Evolutionary conservation across 2,113 vertebrate species (phyloP).

Genomic region (Chaetura pelagica): DNA sequence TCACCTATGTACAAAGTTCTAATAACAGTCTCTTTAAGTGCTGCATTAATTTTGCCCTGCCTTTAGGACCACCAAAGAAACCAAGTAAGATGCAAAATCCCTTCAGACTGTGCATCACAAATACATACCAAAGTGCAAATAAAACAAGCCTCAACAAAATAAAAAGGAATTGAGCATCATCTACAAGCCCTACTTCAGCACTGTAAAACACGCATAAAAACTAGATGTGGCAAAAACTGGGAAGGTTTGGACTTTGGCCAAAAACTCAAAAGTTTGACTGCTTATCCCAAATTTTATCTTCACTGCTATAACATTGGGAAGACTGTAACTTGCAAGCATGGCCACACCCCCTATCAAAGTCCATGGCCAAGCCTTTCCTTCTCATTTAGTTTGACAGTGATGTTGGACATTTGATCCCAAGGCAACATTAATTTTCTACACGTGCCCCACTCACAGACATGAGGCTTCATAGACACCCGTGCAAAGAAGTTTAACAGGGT

Average conservation of each 20-base stretch:
- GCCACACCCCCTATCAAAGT: background rate
- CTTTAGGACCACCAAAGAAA: conserved; percentile 55
- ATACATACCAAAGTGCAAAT: background rate
- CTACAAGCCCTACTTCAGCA: background rate
- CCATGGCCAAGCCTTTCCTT: background rate
- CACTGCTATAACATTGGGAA: background rate
- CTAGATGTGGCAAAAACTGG: background rate
- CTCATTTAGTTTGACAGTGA: background rate
- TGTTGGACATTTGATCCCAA: background rate
- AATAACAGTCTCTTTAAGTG: conserved; percentile 21
- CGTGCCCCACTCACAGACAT: background rate
- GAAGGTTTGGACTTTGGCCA: background rate
- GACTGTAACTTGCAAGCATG: background rate
- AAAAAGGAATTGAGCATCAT: conserved; percentile 3
- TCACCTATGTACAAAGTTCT: conserved; percentile 21
- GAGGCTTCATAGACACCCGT: background rate
- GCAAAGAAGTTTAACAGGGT: background rate
- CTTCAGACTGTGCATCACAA: background rate
- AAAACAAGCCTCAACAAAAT: conserved; percentile 56
- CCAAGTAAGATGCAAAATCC: conserved; percentile 16
- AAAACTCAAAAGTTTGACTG: background rate
- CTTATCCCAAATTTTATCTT: background rate
- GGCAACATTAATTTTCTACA: background rate
- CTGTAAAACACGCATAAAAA: background rate
- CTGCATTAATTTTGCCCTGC: conserved; percentile 11